These are phyloP conservation scores for Apostichopus japonicus DNA, from an alignment of 35 echinoderm and acorn worm genomes.

Conservation along the genomic window DNA sequence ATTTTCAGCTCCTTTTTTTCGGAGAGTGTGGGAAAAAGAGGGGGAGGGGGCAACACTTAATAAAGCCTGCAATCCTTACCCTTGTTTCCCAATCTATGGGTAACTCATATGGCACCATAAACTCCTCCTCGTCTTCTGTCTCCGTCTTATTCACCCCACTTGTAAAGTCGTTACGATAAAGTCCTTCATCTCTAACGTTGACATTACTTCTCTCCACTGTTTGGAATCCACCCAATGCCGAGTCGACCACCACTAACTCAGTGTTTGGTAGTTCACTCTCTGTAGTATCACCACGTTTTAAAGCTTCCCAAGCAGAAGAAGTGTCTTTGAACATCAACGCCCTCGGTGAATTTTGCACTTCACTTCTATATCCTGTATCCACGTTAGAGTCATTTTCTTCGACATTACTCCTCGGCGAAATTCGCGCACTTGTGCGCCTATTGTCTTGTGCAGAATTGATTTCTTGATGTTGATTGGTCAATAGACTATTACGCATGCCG, in stretches of 20 bases:
- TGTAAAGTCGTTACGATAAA: background rate
- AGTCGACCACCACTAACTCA: constrained; percentile 77
- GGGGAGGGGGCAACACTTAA: too few relatives aligned
- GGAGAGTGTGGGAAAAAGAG: too few relatives aligned
- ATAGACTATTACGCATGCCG: constrained; percentile 41
- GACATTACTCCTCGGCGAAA: background rate
- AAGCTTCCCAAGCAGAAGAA: constrained; percentile 82
- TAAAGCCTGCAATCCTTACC: background rate
- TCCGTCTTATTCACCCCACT: background rate
- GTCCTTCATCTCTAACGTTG: background rate
- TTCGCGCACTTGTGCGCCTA: background rate
- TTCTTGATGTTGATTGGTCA: constrained; percentile 19
- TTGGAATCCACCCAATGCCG: constrained; percentile 69
- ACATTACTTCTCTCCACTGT: constrained; percentile 70
- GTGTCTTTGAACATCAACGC: constrained; percentile 81
- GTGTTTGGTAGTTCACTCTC: constrained; percentile 69
- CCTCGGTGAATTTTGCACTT: background rate
- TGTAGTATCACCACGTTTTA: constrained; percentile 54
- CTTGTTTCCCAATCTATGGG: constrained; percentile 48
- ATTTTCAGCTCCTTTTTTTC: too few relatives aligned
- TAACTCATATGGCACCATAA: constrained; percentile 49
- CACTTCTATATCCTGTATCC: background rate
- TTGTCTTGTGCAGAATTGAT: background rate
- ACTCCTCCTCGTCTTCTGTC: background rate
- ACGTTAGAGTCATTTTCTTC: background rate